A percentile compares a stretch with the other conserved stretches of the same genome.
These are phyloP conservation scores for Hipposideros armiger DNA, from an alignment of 2,113 vertebrate genomes.

Conservation along the genomic window DNA sequence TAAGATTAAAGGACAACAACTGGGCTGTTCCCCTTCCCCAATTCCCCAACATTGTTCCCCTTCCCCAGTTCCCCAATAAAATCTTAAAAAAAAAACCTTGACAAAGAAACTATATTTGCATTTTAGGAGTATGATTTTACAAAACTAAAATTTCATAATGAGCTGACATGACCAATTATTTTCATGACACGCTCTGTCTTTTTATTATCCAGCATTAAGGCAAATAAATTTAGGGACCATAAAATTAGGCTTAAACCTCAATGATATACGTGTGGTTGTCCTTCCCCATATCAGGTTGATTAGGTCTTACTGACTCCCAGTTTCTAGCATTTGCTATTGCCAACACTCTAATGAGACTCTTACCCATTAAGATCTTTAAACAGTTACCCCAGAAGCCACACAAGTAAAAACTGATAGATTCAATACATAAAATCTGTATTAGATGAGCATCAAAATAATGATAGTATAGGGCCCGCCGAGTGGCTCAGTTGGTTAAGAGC, in stretches of 20 bases:
- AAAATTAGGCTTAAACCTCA: not conserved
- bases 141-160: not conserved
- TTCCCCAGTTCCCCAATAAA: no score
- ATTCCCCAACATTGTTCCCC: no score
- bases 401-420: not conserved
- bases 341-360: not conserved
- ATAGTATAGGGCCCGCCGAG: not conserved
- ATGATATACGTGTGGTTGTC: not conserved
- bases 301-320: not conserved
- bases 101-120: not conserved
- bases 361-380: not conserved
- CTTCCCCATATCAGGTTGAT: not conserved
- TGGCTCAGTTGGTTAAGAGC: no score
- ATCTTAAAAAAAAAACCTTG: not conserved
- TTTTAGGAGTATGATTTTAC: conserved; percentile 17
- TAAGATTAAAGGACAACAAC: no score
- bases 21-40: no score
- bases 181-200: not conserved
- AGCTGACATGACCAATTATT: not conserved
- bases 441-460: not conserved
- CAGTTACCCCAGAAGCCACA: not conserved
- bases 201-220: not conserved
- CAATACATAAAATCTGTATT: not conserved
- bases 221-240: not conserved
- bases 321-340: not conserved